Base-by-base conservation (phyloP, 2,113 vertebrate species). In the Ciconia boyciana region DNA sequence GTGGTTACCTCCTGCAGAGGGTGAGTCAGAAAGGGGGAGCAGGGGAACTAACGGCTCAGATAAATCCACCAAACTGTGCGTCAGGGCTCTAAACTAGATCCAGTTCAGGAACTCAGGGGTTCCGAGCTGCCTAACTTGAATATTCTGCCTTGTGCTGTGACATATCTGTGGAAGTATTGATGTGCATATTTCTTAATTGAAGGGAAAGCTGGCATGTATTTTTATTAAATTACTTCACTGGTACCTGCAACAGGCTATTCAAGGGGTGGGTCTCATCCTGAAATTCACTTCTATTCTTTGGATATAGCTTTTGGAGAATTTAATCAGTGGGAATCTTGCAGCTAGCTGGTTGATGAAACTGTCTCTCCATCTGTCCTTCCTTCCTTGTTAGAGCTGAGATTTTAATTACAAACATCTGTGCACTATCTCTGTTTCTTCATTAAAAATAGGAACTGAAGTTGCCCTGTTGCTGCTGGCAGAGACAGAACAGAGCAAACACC, bases 331-430 rank as follows among this genome's bases (percentile, higher is more conserved):
- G 74, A 92, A 79, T 93, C 89, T 49, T 48, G 80, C 72, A 84
- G 83, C 83, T 97, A 84, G 51, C 66, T 94, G 91, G 72, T 86
- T 95, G 68, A 77, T 87, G 71, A 97, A 93, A 92, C 86, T 94
- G 62, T 81, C 86, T 94, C 89, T 92, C 96, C 94, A 96, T 96
- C 91, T 96, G 89, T 69, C 89, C 61, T 89, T 90, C 89, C 90
- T 96, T 90, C 94, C 91, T 92, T 81, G 75, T 92, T 95, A 92
- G 92, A 93, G 74, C 83, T 92, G 82, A 93, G 90, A 93, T 91
- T 87, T 89, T 96, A 96, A 97, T 96, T 96, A 95, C 51, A 93
- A 94, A 97, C 95, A 87, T 95, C 94, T 93, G 95, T 92, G 88
- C 72, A 44, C 92, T 83, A 31, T 94, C 71, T 78, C 83, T 3